phyloP scores from a whole-genome alignment of 1,140 invertebrate species.

The Drosophila kurseongensis region DNA sequence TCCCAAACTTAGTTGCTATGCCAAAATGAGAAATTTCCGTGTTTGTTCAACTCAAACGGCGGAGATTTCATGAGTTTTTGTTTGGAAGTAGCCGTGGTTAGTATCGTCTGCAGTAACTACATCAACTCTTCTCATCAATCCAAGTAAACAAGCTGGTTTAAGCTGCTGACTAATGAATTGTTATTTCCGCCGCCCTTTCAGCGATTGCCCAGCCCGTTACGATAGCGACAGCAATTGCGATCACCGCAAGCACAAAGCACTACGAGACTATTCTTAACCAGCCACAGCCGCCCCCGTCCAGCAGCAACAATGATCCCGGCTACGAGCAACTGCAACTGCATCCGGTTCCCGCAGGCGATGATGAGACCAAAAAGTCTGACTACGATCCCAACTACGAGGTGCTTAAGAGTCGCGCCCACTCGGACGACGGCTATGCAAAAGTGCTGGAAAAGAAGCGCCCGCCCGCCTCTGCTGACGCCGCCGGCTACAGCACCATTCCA shows the following conservation, averaged over 20 bases:
- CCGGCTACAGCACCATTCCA: conserved; percentile 78
- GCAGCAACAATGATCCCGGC: conserved; percentile 87
- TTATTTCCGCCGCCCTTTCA: conserved; percentile 15
- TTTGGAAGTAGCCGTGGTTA: conserved; percentile 82
- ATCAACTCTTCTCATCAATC: not conserved
- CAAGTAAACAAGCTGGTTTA: not conserved
- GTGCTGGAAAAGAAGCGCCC: conserved; percentile 78
- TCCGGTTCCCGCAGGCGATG: conserved; percentile 40
- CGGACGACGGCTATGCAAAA: conserved; percentile 84
- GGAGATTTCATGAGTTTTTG: conserved; percentile 77
- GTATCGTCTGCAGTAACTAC: conserved; percentile 45
- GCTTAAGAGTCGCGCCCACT: conserved; percentile 84
- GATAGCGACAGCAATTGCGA: conserved; percentile 34
- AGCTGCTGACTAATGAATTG: conserved; percentile 16
- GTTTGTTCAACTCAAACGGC: conserved; percentile 63
- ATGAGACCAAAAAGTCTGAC: conserved; percentile 81
- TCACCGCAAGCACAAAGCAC: conserved; percentile 66
- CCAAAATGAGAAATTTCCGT: conserved; percentile 79
- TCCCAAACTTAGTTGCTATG: conserved; percentile 67
- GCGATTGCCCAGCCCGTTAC: conserved; percentile 37
- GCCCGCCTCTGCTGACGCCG: conserved; percentile 43
- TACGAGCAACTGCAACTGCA: conserved; percentile 86
- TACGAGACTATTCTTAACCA: conserved; percentile 77
- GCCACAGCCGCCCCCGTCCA: conserved; percentile 45
- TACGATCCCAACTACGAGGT: conserved; percentile 91